Base-by-base conservation (phyloP, 2,797 vertebrate genomes). In the Sebastes iracundus region DNA sequence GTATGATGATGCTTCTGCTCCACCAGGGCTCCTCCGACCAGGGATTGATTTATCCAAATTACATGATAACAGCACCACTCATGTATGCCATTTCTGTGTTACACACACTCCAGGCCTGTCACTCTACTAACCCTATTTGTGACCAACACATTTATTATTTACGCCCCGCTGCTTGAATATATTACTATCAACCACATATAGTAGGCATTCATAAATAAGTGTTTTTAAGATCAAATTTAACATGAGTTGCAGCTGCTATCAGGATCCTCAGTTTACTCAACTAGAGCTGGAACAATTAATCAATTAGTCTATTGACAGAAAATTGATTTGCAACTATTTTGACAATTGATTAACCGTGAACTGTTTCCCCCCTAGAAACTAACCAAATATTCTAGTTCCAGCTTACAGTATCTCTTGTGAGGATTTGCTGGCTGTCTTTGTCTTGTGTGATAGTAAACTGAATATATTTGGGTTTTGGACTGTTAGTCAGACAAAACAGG, bases 41-140 rank as follows among this genome's bases (percentile, higher is more conserved):
- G 52, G 8, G 69, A 91, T 89, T 68, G 76, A 88, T 84, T 88
- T 82, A 75, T 65, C n/a, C 13, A 18, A 79, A 83, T 78, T 46
- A 68, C 79, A 55, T 9, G 10, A 65, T 70, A 70, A 55, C 33
- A 78, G 14, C 58, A 68, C 64, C 38, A 38, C 35, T 78, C 46
- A 12, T 63, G 5, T 18, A 8, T 22, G n/a, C 27, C 13, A n/a
- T 62, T 53, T 46, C 6, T 68, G n/a, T 49, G 3, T 65, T 35
- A 22, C 46, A 69, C 62, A 74, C 62, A 74, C 13, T 16, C 25
- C 35, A 23, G 77, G 8, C 46, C 55, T 49, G 62, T 62, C 61
- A 61, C 52, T 64, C 33, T 58, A 77, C 23, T 67, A 27, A 81
- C 64, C 59, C 10, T 27, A 9, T 64, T 65, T 75, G 25, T 72